These are phyloP conservation scores for Enteromius mattozi DNA, from an alignment of 2,797 vertebrate genomes.

Conservation along the genomic window DNA sequence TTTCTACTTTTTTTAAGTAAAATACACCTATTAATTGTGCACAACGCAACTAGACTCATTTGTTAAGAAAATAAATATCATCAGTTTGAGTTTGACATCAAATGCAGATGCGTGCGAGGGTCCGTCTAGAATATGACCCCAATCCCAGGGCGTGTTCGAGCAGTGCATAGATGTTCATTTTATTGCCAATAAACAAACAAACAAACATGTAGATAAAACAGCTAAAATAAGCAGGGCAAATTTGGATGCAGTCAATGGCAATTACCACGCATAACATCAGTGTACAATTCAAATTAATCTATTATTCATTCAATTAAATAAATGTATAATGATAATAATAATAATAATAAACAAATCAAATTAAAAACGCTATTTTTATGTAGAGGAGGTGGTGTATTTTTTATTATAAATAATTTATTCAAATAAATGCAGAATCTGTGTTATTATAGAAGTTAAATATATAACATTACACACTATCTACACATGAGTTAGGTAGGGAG, in stretches of 20 bases:
- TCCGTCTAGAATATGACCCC: constrained; percentile 65
- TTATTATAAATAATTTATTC: neutral
- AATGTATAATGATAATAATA: neutral
- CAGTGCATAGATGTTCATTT: constrained; percentile 78
- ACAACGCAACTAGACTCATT: neutral
- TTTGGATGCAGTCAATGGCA: neutral
- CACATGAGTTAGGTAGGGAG: too few relatives aligned
- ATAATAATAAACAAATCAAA: neutral
- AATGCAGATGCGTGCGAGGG: constrained; percentile 35
- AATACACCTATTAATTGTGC: neutral
- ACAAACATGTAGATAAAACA: constrained; percentile 75
- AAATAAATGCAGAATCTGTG: neutral
- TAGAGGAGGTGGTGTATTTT: neutral
- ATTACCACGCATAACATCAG: neutral
- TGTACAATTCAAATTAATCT: neutral
- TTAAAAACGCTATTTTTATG: neutral
- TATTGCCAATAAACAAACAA: constrained; percentile 77
- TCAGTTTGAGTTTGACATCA: neutral
- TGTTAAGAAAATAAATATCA: neutral
- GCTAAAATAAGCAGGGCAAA: constrained; percentile 61
- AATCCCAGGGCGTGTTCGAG: constrained; percentile 70
- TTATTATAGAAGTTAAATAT: neutral
- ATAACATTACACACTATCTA: neutral
- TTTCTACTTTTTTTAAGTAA: neutral
- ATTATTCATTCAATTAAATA: neutral